phyloP scores from a whole-genome alignment of 1,140 invertebrate species.

The Patella vulgata region DNA sequence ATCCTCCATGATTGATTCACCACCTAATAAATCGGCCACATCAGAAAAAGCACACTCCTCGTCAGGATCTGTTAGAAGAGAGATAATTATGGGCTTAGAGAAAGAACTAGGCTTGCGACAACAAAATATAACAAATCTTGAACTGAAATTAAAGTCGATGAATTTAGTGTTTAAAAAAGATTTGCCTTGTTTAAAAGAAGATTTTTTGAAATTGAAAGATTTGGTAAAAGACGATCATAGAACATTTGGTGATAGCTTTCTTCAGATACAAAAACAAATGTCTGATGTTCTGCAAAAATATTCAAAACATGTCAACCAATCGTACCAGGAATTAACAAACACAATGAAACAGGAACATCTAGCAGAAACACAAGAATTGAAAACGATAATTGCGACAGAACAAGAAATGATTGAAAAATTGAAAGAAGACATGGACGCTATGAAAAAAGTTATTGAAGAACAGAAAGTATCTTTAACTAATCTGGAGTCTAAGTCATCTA shows the following conservation, averaged over 20 bases:
- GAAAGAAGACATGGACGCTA: constrained; percentile 48
- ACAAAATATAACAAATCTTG: constrained; percentile 17
- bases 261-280: too few species aligned
- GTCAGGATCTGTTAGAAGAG: constrained; percentile 27
- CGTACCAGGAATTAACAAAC: constrained; percentile 7
- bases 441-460: constrained; percentile 25
- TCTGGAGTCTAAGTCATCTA: constrained; percentile 1
- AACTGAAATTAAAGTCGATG: constrained; percentile 31
- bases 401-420: constrained; percentile 17
- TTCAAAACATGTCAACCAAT: constrained; percentile 63
- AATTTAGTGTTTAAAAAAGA: constrained; percentile 26
- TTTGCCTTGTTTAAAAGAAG: constrained; percentile 16
- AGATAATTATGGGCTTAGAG: constrained; percentile 29
- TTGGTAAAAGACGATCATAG: too few species aligned
- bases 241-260: too few species aligned
- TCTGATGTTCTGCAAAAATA: constrained; percentile 53
- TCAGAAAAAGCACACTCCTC: constrained; percentile 21
- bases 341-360: too few species aligned
- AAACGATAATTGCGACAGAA: constrained; percentile 12
- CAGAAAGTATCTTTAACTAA: constrained; percentile 14
- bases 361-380: too few species aligned
- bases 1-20: constrained; percentile 65
- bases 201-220: too few species aligned
- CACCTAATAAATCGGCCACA: constrained; percentile 31
- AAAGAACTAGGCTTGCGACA: constrained; percentile 27